phyloP scores from a whole-genome alignment of 2,888 invertebrate species.

The Drosophila multiciliata region DNA sequence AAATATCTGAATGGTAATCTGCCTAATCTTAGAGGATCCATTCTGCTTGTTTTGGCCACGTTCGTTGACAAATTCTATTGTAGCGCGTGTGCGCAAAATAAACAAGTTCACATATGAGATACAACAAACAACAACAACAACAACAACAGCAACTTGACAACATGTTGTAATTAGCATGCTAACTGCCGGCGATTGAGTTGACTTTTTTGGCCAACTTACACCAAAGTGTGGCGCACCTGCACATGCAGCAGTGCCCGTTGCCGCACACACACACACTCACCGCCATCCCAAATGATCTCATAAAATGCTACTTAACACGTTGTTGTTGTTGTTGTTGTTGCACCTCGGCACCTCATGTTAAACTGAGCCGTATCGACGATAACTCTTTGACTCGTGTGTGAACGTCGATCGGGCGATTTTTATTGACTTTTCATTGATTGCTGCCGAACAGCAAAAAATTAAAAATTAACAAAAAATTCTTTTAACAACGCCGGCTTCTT shows the following conservation, averaged over 20 bases:
- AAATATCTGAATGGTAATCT: slow-evolving; percentile 6
- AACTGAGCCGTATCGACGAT: slow-evolving; percentile 59
- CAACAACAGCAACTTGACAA: slow-evolving; percentile 48
- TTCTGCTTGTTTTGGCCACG: slow-evolving; percentile 5
- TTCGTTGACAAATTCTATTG: slow-evolving; percentile 43
- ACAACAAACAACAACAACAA: slow-evolving; percentile 20
- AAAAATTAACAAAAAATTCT: slow-evolving; percentile 55
- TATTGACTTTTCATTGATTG: slow-evolving; percentile 77
- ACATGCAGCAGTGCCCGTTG: slow-evolving; percentile 49
- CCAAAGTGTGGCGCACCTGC: slow-evolving; percentile 57
- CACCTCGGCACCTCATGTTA: slow-evolving; percentile 26
- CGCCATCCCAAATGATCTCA: slow-evolving; percentile 68
- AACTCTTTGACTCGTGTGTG: slow-evolving; percentile 67
- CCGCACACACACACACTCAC: slow-evolving; percentile 15
- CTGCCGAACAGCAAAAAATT: slow-evolving; percentile 37
- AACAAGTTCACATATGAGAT: slow-evolving; percentile 14
- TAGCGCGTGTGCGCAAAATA: slow-evolving; percentile 34
- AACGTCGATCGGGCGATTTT: slow-evolving; percentile 54
- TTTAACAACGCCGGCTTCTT: slow-evolving; percentile 60
- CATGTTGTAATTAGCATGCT: slow-evolving; percentile 76
- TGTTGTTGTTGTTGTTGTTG: slow-evolving; percentile 34
- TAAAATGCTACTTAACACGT: slow-evolving; percentile 75
- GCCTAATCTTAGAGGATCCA: not conserved
- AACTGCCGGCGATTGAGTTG: slow-evolving; percentile 31
- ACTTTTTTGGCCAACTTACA: slow-evolving; percentile 29